Base-by-base conservation (phyloP, 1,140 invertebrate genomes). In the Tetraneura akinire region DNA sequence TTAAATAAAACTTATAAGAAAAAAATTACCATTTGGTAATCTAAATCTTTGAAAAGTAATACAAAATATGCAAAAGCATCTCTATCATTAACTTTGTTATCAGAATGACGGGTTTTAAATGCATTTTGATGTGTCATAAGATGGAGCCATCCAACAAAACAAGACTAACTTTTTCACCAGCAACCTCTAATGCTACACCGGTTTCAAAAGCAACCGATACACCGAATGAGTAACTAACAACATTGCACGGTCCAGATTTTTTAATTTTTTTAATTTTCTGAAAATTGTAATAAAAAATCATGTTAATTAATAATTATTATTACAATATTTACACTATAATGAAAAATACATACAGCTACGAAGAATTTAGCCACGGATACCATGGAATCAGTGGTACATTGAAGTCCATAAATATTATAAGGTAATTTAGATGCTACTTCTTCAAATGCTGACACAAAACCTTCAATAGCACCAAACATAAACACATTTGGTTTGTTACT, bases 191-290 rank as follows among this genome's bases (percentile, higher is more conserved):
- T 83, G 94, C 91, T 13, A 92, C 83, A 3, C 92, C 93, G 91
- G 99, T 98, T 87, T 98, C 97, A 84, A 97, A 95, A 6, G 94
- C 96, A 13, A 98, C 91, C 80, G 92, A 90, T 11, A 93, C 92
- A 64, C 97, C 97, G 86, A 95, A 98, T 0, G 97, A 98, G 86
- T 99, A 99, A 4, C 96, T 97, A 49, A 92, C 89, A 53, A 99
- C 85, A 26, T 90, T 90, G 87, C 96, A 97, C 0, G 96, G 95
- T 80, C 94, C 93, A 80, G 89, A 86, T 0, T 90, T 89, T 86
- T 96, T 93, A n/a, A 94, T 86, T 32, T 87, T 87, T 83, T 91
- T 91, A 80, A 98, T 90, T 85, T 92, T 87, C 85, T 91, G 86
- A 6, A 84, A 82, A 53, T 53, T 5, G 4, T 13, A 0, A n/a